A percentile compares a stretch with the other conserved stretches of the same genome.
phyloP scores from a whole-genome alignment of 2,797 vertebrate species.

The Naso thynnoides region DNA sequence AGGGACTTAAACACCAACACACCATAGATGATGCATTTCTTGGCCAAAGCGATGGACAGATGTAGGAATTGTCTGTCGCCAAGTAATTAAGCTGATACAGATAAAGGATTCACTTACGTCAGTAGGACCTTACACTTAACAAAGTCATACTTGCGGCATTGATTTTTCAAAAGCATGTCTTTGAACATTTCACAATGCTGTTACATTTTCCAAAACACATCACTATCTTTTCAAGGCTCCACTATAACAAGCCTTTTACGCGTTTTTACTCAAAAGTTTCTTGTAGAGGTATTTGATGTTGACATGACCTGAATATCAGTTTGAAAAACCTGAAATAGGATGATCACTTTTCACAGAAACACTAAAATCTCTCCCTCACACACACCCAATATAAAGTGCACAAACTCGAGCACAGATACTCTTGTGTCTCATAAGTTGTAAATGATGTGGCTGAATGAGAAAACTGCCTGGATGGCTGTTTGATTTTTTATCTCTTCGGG shows the following conservation, averaged over 20 bases:
- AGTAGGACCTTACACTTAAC: background rate
- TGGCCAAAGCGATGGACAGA: background rate
- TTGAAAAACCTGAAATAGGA: background rate
- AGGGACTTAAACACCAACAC: background rate
- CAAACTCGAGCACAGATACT: background rate
- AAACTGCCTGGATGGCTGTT: background rate
- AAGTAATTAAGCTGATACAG: background rate
- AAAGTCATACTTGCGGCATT: background rate
- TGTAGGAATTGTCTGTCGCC: background rate
- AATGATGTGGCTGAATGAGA: background rate
- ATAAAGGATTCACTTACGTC: conserved; percentile 10
- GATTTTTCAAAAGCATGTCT: conserved; percentile 8
- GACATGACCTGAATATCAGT: conserved; percentile 15
- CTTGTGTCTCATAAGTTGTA: background rate
- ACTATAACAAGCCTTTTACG: background rate
- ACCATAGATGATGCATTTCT: background rate
- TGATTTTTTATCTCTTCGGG: background rate
- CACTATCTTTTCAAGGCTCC: background rate
- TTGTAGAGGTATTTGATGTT: conserved; percentile 6
- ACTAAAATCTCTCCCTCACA: background rate
- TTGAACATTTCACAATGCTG: background rate
- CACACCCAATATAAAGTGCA: background rate
- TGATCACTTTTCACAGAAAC: background rate
- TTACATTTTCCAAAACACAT: background rate
- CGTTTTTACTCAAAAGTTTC: background rate